These are phyloP conservation scores for Otis tarda DNA, from an alignment of 2,113 vertebrate species.

Conservation along the genomic window DNA sequence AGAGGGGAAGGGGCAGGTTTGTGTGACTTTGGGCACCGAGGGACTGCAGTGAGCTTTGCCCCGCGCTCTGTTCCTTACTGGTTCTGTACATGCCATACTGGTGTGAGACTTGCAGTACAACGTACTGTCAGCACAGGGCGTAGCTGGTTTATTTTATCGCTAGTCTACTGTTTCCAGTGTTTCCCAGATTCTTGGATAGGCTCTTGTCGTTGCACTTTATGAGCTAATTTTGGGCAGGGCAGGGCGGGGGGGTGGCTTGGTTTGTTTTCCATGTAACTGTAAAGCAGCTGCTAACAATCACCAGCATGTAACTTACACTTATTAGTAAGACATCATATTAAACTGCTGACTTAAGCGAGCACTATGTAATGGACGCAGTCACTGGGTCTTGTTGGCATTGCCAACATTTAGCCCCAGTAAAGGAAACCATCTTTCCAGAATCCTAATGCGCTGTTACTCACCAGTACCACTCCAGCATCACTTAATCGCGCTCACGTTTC, in stretches of 20 bases:
- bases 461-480: conserved; percentile 2
- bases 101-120: not conserved
- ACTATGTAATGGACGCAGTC: conserved; percentile 62
- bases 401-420: conserved; percentile 63
- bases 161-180: not conserved
- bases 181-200: not conserved
- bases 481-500: conserved; percentile 50
- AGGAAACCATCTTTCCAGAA: conserved; percentile 58
- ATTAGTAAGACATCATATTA: conserved; percentile 68
- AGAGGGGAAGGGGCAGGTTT: not conserved
- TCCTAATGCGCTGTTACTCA: conserved; percentile 51
- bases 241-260: not conserved
- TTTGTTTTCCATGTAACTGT: not conserved
- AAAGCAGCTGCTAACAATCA: conserved; percentile 4
- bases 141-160: not conserved
- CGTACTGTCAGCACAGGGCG: not conserved
- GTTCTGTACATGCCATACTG: fast-evolving
- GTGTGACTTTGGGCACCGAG: no score
- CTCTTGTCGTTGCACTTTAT: not conserved
- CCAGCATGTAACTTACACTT: conserved; percentile 57
- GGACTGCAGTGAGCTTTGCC: not conserved
- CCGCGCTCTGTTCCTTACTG: not conserved
- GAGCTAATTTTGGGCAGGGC: not conserved
- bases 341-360: conserved; percentile 71
- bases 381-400: conserved; percentile 69